These are phyloP conservation scores for Lampris megalopsis DNA, from an alignment of 2,113 vertebrate species.

Conservation along the genomic window DNA sequence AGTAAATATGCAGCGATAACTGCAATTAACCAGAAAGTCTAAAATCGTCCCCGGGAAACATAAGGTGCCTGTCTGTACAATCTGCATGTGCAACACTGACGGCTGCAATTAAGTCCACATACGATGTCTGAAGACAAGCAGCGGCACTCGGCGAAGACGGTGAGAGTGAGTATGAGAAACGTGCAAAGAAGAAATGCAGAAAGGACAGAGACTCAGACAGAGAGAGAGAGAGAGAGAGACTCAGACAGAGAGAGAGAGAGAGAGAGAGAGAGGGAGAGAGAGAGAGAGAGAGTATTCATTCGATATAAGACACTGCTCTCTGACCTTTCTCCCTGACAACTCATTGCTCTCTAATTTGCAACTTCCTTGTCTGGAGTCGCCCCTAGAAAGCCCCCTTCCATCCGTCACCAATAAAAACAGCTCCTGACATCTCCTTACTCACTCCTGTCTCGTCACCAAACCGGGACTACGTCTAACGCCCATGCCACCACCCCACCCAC, in stretches of 20 bases:
- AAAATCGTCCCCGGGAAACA: slow-evolving; percentile 21
- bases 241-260: not conserved
- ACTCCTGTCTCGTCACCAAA: not conserved
- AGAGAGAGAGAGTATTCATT: not conserved
- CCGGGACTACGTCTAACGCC: slow-evolving; percentile 16
- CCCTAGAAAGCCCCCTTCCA: slow-evolving; percentile 1
- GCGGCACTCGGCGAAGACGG: too few species aligned
- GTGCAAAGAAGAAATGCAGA: slow-evolving; percentile 31
- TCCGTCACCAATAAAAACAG: slow-evolving; percentile 25
- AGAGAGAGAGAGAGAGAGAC: not conserved
- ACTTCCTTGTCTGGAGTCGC: slow-evolving; percentile 26
- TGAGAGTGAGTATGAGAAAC: slow-evolving; percentile 26
- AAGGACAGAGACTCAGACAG: slow-evolving; percentile 7
- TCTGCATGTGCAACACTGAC: slow-evolving; percentile 31
- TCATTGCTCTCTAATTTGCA: slow-evolving; percentile 8
- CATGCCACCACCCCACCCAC: not conserved
- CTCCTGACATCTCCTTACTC: slow-evolving; percentile 16
- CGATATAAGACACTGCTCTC: not conserved
- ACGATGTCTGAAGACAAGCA: slow-evolving; percentile 34
- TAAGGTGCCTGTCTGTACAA: slow-evolving; percentile 38
- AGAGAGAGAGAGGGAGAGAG: slow-evolving; percentile 7
- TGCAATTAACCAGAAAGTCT: slow-evolving; percentile 39
- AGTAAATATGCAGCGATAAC: slow-evolving; percentile 33
- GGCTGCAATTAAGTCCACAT: slow-evolving; percentile 60
- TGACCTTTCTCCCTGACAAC: not conserved